Evolutionary conservation across 2,797 vertebrate genomes (phyloP), one percentile per base, ranked within the genome.

Genomic region (Sebastes iracundus): DNA sequence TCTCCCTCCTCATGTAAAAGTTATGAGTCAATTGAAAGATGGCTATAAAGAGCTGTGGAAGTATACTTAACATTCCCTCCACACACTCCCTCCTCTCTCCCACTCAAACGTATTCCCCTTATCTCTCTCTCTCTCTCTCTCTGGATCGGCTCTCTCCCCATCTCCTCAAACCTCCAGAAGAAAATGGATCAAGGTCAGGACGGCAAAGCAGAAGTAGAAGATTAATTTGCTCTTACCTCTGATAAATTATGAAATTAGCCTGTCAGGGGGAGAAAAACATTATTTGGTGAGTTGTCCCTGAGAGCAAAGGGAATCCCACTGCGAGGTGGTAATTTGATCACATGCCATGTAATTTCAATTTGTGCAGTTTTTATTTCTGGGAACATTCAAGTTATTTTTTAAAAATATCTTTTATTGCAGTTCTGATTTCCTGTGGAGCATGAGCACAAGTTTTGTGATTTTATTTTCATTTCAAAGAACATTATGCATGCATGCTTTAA

Each of bases 161-260:
- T 42, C 75, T 71, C 81, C 79, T 75, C 81, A 79, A 79, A 75
- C 82, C 72, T 76, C 85, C 77, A 63, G 30, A 77, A 81, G 74
- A 58, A 91, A 88, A 87, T 84, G 63, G 81, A 93, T 87, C 84
- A 93, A 93, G 90, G 90, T 94, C 86, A 90, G 68, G 66, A 90
- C 81, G 82, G 80, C 64, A 53, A 85, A 90, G 86, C 82, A 88
- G 74, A 71, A 86, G 84, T 28, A 92, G 83, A 90, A 95, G 89
- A 94, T 94, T 83, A 85, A 93, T 93, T 86, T 86, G 84, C 86
- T 93, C 94, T 94, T 94, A 95, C 95, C 93, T 92, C 84, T 79
- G 91, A 94, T 82, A 91, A 90, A 92, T 94, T 90, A 93, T 88
- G 92, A 93, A 94, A 94, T 94, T 94, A 95, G 90, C 93, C 93